Evolutionary conservation across 2,888 invertebrate species (phyloP), one percentile per base, ranked within the genome.

Genomic region (Noctuana brunneofusca): DNA sequence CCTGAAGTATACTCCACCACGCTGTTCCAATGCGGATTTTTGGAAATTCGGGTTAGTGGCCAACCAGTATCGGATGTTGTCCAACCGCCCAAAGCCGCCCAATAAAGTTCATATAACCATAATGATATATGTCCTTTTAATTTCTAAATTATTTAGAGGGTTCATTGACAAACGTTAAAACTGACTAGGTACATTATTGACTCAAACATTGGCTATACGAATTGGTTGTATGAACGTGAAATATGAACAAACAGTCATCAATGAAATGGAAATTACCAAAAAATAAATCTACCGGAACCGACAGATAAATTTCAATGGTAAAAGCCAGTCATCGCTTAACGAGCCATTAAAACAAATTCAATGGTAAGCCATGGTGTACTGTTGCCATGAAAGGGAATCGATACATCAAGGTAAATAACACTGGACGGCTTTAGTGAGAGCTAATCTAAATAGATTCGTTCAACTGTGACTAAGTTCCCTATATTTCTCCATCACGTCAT

Each of bases 401-500:
- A 70, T 71, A 71, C 65, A 58, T 63, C 65, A 43, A 63, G 64
- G 67, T 62, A 69, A 69, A 72, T 62, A 54, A 62, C 48, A 50
- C 62, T 56, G 63, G 56, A 73, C 73, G 66, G 16, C 49, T 56
- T 67, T 68, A 70, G 67, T 57, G 71, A 74, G 72, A 74, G 71
- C 73, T 70, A 74, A 74, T 75, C 75, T 78, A 76, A 82, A 83
- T 81, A 79, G 81, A 71, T 54, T 68, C 77, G 72, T 75, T 75
- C 75, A 70, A 82, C 77, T 81, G 79, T 81, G 77, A 72, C 83
- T 84, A 83, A 83, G 76, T 77, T 75, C 76, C 70, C 78, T 78
- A 83, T 82, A 82, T 82, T 83, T 83, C 81, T 79, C 76, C 77
- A 80, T 79, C 73, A 74, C 73, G 70, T 77, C 79, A 83, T 83